Evolutionary conservation across 2,113 vertebrate genomes (phyloP).

Genomic region (Oryzias celebensis): DNA sequence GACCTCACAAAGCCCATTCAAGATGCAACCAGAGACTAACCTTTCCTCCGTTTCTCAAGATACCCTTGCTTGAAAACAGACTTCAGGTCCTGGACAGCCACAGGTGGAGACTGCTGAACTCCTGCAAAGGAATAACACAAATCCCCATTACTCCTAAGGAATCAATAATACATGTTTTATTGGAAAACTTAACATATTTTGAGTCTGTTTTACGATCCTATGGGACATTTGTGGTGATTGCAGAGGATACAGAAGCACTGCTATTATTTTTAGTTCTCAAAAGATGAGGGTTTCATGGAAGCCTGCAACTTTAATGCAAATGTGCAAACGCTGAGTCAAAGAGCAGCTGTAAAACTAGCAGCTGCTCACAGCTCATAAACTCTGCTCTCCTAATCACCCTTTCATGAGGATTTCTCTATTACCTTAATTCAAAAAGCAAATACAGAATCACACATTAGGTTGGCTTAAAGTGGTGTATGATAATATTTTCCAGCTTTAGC

Average conservation of each 20-base stretch:
- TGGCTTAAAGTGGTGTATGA: constrained; percentile 45
- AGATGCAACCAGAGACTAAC: constrained; percentile 48
- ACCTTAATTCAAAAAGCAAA: constrained; percentile 35
- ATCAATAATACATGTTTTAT: neutral
- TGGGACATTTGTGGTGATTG: too few relatives aligned
- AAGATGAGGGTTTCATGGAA: constrained; percentile 18
- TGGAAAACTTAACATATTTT: neutral
- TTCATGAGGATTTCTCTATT: constrained; percentile 53
- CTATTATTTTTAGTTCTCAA: constrained; percentile 3
- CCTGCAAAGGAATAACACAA: constrained; percentile 69
- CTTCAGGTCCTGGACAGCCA: constrained; percentile 89
- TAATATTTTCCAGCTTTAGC: too few relatives aligned
- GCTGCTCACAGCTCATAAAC: constrained; percentile 72
- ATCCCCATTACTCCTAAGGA: neutral
- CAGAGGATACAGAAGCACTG: neutral
- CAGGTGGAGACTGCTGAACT: constrained; percentile 82
- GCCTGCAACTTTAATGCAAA: constrained; percentile 67
- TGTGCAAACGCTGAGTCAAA: constrained; percentile 64
- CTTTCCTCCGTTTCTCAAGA: constrained; percentile 96
- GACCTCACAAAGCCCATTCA: too few relatives aligned
- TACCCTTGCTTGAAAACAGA: constrained; percentile 89
- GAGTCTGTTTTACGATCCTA: too few relatives aligned
- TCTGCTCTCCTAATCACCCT: constrained; percentile 43
- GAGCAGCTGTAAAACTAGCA: constrained; percentile 70
- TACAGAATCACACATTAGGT: constrained; percentile 19